phyloP scores from a whole-genome alignment of 2,888 invertebrate species.

The Lithophane leautieri region DNA sequence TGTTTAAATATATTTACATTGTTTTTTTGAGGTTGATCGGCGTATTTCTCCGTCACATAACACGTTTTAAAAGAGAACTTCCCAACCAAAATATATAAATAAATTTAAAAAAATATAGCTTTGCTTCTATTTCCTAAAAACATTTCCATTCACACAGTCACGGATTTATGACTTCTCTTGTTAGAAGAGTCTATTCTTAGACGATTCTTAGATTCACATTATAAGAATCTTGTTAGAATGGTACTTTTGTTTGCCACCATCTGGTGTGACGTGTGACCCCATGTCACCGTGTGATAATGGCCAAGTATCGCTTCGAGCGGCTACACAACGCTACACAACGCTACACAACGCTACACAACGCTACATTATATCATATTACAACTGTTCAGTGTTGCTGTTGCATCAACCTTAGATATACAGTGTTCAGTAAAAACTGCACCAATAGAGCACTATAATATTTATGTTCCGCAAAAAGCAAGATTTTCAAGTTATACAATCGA shows the following conservation, averaged over 20 bases:
- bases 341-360: neutral
- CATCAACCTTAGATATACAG: neutral
- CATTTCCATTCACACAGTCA: too few species aligned
- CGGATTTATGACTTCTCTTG: neutral
- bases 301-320: neutral
- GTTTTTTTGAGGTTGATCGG: neutral
- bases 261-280: conserved; percentile 1
- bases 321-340: neutral
- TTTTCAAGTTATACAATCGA: neutral
- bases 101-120: neutral
- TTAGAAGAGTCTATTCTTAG: neutral
- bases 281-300: conserved; percentile 2
- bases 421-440: too few species aligned
- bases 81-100: too few species aligned
- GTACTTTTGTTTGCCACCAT: conserved; percentile 11
- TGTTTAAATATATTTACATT: too few species aligned
- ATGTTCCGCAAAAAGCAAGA: neutral
- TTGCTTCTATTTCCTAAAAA: too few species aligned
- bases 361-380: neutral
- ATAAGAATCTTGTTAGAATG: neutral
- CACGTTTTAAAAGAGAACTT: neutral
- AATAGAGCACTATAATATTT: too few species aligned
- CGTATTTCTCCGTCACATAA: neutral
- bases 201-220: neutral
- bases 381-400: neutral